phyloP scores from a whole-genome alignment of 2,113 vertebrate genomes.

The Megaceryle torquata region DNA sequence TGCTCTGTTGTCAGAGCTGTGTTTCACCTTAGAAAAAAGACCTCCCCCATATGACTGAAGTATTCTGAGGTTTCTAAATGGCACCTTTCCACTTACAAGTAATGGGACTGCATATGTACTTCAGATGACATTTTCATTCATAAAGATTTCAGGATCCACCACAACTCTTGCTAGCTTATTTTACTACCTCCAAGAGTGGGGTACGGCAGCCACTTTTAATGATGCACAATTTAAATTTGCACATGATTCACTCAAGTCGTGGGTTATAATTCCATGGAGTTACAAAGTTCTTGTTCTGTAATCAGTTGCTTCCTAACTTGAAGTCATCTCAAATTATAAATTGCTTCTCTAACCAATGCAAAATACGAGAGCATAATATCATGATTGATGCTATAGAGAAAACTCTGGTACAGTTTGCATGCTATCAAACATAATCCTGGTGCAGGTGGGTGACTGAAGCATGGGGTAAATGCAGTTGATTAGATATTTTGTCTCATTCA shows the following conservation, averaged over 20 bases:
- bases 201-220: background rate
- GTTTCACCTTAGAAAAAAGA: background rate
- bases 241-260: background rate
- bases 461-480: slow-evolving; percentile 64
- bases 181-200: background rate
- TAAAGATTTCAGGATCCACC: background rate
- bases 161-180: background rate
- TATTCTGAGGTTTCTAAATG: background rate
- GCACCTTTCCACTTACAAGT: background rate
- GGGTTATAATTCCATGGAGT: slow-evolving; percentile 10
- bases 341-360: slow-evolving; percentile 31
- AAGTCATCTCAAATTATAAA: slow-evolving; percentile 27
- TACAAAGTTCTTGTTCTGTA: slow-evolving; percentile 12
- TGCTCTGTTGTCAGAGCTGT: background rate
- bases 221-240: background rate
- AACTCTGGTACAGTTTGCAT: slow-evolving; percentile 41
- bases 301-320: slow-evolving; percentile 59
- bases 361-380: background rate
- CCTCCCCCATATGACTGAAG: background rate
- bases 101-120: background rate
- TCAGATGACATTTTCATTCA: background rate
- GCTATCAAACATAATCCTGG: slow-evolving; percentile 48
- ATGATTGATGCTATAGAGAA: slow-evolving; percentile 68
- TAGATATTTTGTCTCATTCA: slow-evolving; percentile 70
- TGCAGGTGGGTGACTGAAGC: slow-evolving; percentile 65